Conservation (phyloP, 1,140 invertebrate species). For the Agraylea sexmaculata region DNA sequence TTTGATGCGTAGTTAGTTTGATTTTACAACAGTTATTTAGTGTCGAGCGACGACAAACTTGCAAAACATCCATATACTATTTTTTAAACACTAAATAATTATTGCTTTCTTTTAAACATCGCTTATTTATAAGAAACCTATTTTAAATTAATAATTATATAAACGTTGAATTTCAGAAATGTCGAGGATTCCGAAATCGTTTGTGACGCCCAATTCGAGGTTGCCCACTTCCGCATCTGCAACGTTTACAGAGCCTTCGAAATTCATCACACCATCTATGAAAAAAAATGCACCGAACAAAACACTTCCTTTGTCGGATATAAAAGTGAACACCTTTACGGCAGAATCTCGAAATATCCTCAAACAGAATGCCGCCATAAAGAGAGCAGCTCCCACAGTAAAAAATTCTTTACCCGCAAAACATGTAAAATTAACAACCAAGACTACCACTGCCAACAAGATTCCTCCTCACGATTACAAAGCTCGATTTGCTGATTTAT, state of each 20-base stretch:
- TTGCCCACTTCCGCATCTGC: slow-evolving; percentile 6
- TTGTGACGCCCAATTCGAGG: slow-evolving; percentile 9
- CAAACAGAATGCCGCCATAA: slow-evolving; percentile 14
- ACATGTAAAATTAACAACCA: slow-evolving; percentile 12
- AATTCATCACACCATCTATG: too few species aligned
- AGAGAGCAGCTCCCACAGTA: too few species aligned
- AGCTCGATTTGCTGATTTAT: slow-evolving; percentile 43
- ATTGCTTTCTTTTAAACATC: too few species aligned
- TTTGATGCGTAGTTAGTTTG: too few species aligned
- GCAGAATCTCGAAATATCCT: slow-evolving; percentile 4
- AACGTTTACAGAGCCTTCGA: too few species aligned
- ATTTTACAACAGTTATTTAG: too few species aligned
- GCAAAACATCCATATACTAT: too few species aligned
- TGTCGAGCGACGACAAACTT: too few species aligned
- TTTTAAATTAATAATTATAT: too few species aligned
- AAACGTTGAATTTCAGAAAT: slow-evolving; percentile 16
- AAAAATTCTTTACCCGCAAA: slow-evolving; percentile 11
- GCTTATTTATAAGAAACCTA: too few species aligned
- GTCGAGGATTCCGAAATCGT: slow-evolving; percentile 19
- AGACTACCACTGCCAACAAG: slow-evolving; percentile 26
- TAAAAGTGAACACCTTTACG: slow-evolving; percentile 4
- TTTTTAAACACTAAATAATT: too few species aligned
- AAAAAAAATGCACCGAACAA: too few species aligned
- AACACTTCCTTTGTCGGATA: slow-evolving; percentile 6
- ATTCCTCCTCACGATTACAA: slow-evolving; percentile 48